Evolutionary conservation across 1,140 invertebrate genomes (phyloP), one percentile per base, ranked within the genome.

Genomic region (Caenorhabditis inopinata): DNA sequence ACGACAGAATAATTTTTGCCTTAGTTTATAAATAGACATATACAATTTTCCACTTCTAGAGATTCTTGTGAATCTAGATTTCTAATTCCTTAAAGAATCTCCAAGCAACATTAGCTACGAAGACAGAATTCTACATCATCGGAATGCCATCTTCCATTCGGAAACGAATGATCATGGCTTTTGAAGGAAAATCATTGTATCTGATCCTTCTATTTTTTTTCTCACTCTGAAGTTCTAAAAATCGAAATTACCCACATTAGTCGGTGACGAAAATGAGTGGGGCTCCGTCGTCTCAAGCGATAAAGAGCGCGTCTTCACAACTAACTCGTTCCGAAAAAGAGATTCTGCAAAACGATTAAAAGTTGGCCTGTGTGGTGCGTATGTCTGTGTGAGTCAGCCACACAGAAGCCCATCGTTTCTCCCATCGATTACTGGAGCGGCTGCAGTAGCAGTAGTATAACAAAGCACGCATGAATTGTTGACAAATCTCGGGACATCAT

Each of bases 401-500:
- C 32, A 21, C 48, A 58, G 58, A 38, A 68, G 58, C 58, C 23
- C 51, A 58, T 58, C 51, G 51, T 29, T 58, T 58, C 51, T 58
- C 23, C 27, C 49, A 51, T 51, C 49, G 49, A 25, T 25, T n/a
- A 51, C 49, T 51, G 49, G 23, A 51, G 18, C 4, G 9, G 32
- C 27, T 29, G 32, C 27, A 38, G 58, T 18, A 68, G 32, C 58
- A 68, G 51, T 21, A 68, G 58, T 32, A 68, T 68, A 68, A 68
- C 58, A 68, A 68, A 68, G 58, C 58, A 68, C 58, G 58, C 58
- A 68, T 68, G 58, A 68, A 68, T 68, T 68, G 58, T 32, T 68
- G 58, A 68, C 58, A 68, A 68, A 68, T 68, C 58, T 68, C 58
- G 58, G 58, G 58, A 68, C 58, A 68, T 68, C 58, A 68, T 68